Conservation (phyloP, 2,888 invertebrate species). For the Pogonocherus hispidulus region DNA sequence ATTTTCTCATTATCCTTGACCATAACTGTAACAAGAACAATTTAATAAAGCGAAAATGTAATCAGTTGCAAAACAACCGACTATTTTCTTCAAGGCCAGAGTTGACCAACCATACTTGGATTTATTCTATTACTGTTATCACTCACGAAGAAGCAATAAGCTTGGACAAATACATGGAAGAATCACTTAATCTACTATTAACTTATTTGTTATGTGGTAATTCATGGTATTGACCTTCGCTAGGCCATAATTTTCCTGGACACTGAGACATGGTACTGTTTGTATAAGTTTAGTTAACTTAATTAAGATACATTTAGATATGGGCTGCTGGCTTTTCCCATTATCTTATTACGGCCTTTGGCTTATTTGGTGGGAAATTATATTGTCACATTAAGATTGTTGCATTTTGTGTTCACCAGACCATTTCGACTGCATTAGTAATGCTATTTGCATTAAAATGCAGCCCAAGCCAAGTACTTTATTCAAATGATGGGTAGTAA, state of each 20-base stretch:
- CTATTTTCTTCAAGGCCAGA: constrained; percentile 18
- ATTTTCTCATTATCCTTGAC: constrained; percentile 30
- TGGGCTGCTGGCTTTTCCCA: constrained; percentile 26
- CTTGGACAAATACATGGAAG: constrained; percentile 22
- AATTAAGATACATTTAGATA: constrained; percentile 23
- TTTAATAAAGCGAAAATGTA: neutral
- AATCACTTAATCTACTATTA: constrained; percentile 21
- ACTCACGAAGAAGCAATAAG: constrained; percentile 14
- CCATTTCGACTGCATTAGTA: too few species aligned
- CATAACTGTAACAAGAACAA: constrained; percentile 8
- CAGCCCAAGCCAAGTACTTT: too few species aligned
- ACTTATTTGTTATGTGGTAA: constrained; percentile 11
- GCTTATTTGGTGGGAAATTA: neutral
- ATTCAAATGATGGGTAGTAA: too few species aligned
- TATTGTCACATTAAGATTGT: too few species aligned
- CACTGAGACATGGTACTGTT: constrained; percentile 10
- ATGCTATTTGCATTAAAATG: too few species aligned
- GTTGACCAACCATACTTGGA: constrained; percentile 10
- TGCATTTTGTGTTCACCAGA: too few species aligned
- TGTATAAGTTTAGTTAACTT: constrained; percentile 16
- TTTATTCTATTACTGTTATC: constrained; percentile 22
- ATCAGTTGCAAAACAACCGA: constrained; percentile 11
- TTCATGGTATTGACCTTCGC: constrained; percentile 29
- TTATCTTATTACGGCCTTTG: constrained; percentile 9
- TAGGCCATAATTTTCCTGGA: constrained; percentile 9